A percentile compares a stretch with the other conserved stretches of the same genome.
Conservation (phyloP, 2,888 invertebrate species). For the Dolomedes plantarius region DNA sequence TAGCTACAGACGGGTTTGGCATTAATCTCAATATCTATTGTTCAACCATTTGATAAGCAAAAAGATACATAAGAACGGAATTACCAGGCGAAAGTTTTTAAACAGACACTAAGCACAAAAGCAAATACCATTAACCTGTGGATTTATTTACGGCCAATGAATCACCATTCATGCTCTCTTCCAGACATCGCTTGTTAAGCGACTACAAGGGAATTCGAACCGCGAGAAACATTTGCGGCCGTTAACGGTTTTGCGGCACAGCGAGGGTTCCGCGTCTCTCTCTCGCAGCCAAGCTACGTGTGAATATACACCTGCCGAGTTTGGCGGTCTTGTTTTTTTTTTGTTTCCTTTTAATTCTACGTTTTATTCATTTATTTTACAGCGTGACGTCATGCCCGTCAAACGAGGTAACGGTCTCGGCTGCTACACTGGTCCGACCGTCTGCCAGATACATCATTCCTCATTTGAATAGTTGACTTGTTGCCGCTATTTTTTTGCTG, state of each 20-base stretch:
- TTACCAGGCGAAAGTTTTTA: too few species aligned
- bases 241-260: neutral
- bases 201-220: neutral
- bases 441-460: neutral
- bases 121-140: too few species aligned
- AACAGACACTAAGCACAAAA: too few species aligned
- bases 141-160: too few species aligned
- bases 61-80: too few species aligned
- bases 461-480: neutral
- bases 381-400: slow-evolving; percentile 7
- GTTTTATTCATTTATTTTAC: neutral
- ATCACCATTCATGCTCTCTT: neutral
- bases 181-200: neutral
- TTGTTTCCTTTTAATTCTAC: neutral
- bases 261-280: neutral
- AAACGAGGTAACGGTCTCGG: slow-evolving; percentile 4
- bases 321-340: neutral
- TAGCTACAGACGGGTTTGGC: too few species aligned
- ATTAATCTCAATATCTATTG: too few species aligned
- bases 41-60: too few species aligned
- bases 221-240: neutral
- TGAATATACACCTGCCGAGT: neutral
- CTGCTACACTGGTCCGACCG: neutral
- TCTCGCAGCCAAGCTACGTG: neutral
- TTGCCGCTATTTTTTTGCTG: neutral